phyloP scores from a whole-genome alignment of 2,888 invertebrate genomes.

The Entomobrya multifasciata region DNA sequence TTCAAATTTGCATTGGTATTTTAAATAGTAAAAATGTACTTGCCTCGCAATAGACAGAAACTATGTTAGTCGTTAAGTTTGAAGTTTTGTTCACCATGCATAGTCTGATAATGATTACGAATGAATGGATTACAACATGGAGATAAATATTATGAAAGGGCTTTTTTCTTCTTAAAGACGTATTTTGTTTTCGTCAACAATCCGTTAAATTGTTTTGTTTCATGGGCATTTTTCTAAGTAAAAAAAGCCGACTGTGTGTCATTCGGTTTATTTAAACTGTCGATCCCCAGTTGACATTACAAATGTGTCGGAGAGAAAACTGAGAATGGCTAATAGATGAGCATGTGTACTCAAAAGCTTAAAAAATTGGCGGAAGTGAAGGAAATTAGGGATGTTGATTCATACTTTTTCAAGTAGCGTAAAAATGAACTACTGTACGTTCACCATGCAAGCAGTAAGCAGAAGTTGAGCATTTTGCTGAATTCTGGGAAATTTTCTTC shows the following conservation, averaged over 20 bases:
- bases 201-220: slow-evolving; percentile 65
- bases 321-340: not conserved
- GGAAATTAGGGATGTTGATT: slow-evolving; percentile 26
- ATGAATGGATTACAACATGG: not conserved
- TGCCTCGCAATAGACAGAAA: no score
- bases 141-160: not conserved
- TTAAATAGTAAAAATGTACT: no score
- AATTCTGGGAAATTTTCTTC: slow-evolving; percentile 59
- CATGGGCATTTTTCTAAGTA: slow-evolving; percentile 21
- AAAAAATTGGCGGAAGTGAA: not conserved
- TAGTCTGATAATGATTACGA: not conserved
- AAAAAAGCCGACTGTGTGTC: slow-evolving; percentile 31
- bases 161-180: not conserved
- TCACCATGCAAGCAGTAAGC: not conserved
- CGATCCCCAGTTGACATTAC: slow-evolving; percentile 25
- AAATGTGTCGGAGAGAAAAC: slow-evolving; percentile 41
- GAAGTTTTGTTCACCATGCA: no score
- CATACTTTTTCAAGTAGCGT: slow-evolving; percentile 13
- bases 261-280: slow-evolving; percentile 56
- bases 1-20: slow-evolving; percentile 38
- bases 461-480: not conserved
- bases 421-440: not conserved
- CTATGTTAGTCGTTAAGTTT: no score
- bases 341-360: not conserved
- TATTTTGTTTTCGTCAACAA: slow-evolving; percentile 56